Percentiles rank a stretch among this genome's conserved stretches.
phyloP scores from a whole-genome alignment of 2,797 vertebrate species.

The Orientallactaga sibirica region DNA sequence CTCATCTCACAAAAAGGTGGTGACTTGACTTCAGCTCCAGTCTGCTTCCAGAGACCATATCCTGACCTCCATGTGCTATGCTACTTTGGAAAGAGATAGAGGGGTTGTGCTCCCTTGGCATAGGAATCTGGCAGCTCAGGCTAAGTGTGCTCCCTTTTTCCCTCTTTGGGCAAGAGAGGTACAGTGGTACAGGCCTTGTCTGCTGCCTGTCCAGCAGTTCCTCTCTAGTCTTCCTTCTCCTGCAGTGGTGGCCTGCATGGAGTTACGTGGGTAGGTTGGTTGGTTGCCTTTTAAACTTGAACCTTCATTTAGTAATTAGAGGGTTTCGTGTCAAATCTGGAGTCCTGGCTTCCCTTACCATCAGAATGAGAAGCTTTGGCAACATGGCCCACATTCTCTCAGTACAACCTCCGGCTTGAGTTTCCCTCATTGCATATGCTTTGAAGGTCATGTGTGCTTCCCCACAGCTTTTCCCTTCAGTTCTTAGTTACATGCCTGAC shows the following conservation, averaged over 20 bases:
- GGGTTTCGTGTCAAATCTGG: neutral
- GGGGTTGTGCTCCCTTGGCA: slow-evolving; percentile 3
- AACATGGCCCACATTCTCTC: neutral
- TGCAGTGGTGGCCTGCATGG: neutral
- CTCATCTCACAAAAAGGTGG: slow-evolving; percentile 4
- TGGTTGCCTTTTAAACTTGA: neutral
- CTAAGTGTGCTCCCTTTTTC: neutral
- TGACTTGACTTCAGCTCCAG: neutral
- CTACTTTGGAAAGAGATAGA: neutral
- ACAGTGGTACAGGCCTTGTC: neutral
- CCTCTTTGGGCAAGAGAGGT: neutral
- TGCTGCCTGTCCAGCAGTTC: neutral
- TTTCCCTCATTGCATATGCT: neutral
- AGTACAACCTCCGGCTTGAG: neutral
- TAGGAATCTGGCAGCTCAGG: slow-evolving; percentile 4
- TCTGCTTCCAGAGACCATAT: neutral
- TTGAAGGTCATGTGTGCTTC: neutral
- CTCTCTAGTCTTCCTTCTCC: neutral
- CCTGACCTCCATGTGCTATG: neutral
- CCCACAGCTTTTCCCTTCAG: neutral
- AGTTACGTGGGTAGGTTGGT: neutral
- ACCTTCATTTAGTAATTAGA: slow-evolving; percentile 42
- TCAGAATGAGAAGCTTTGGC: slow-evolving; percentile 2
- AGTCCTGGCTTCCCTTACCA: neutral
- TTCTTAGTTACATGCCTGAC: slow-evolving; percentile 19